A percentile compares a stretch with the other conserved stretches of the same genome.
Evolutionary conservation across 2,113 vertebrate genomes (phyloP).

Genomic region (Halichoeres trimaculatus): DNA sequence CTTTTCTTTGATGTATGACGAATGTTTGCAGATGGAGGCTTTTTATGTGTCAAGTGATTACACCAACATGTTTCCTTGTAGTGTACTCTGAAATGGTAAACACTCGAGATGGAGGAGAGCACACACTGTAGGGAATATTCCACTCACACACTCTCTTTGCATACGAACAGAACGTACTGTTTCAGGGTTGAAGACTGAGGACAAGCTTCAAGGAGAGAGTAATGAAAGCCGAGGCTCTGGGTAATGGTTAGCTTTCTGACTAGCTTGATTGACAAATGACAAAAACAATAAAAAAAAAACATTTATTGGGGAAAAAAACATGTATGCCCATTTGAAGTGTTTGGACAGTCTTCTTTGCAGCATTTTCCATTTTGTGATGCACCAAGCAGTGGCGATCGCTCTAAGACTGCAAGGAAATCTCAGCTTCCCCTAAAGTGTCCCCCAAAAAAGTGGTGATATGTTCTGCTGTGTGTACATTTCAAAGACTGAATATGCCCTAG

Average conservation of each 20-base stretch:
- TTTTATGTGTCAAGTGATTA: slow-evolving; percentile 16
- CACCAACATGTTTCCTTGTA: slow-evolving; percentile 15
- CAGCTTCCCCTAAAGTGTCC: no score
- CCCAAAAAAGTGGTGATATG: no score
- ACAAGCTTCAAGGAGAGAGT: slow-evolving; percentile 13
- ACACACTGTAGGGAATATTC: slow-evolving; percentile 21
- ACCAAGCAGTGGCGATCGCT: no score
- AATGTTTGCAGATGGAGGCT: slow-evolving; percentile 21
- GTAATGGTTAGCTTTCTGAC: slow-evolving; percentile 24
- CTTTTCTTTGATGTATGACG: slow-evolving; percentile 25
- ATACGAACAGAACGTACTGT: slow-evolving; percentile 12
- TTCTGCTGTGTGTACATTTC: no score
- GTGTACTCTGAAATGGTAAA: slow-evolving; percentile 16
- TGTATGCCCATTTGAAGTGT: no score
- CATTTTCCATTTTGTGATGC: no score
- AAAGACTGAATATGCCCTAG: no score
- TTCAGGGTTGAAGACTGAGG: slow-evolving; percentile 22
- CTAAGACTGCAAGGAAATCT: no score
- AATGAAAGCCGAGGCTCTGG: slow-evolving; percentile 9
- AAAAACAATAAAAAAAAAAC: slow-evolving; percentile 12
- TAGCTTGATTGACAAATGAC: slow-evolving; percentile 17
- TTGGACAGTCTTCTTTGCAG: no score
- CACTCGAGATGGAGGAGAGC: slow-evolving; percentile 11
- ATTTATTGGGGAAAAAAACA: no score
- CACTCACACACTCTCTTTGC: neutral